Conservation (phyloP, 1,140 invertebrate genomes). For the Drosophila obscura region DNA sequence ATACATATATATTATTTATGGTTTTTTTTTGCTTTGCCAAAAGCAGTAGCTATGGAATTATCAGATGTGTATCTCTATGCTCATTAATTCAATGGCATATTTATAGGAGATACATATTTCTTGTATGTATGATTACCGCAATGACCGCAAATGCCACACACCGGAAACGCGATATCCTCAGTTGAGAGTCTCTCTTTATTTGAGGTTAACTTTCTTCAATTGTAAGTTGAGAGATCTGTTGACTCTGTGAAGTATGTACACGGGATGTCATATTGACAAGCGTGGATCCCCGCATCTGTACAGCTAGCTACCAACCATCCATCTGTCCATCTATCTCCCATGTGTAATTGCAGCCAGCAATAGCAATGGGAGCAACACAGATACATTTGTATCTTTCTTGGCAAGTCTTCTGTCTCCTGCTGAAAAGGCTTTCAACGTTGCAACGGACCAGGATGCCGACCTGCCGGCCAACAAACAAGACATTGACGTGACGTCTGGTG, state of each 20-base stretch:
- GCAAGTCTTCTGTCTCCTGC: constrained; percentile 3
- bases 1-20: constrained; percentile 32
- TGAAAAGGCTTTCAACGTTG: constrained; percentile 35
- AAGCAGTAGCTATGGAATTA: constrained; percentile 44
- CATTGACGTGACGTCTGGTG: constrained; percentile 27
- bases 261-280: constrained; percentile 69
- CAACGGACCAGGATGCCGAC: constrained; percentile 55
- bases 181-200: constrained; percentile 22
- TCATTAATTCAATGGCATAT: constrained; percentile 50
- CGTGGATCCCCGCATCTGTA: constrained; percentile 46
- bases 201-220: constrained; percentile 64
- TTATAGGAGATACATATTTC: constrained; percentile 8
- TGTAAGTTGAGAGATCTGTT: constrained; percentile 46
- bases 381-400: constrained; percentile 39
- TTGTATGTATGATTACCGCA: constrained; percentile 52
- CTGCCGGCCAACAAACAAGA: constrained; percentile 56
- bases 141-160: constrained; percentile 46
- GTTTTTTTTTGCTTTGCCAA: constrained; percentile 34
- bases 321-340: constrained; percentile 38
- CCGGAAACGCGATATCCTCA: constrained; percentile 71
- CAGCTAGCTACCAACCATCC: constrained; percentile 7
- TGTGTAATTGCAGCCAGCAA: constrained; percentile 50
- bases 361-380: constrained; percentile 37
- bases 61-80: constrained; percentile 50
- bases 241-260: constrained; percentile 29